Percentiles rank a stretch among this genome's conserved stretches.
These are phyloP conservation scores for Trichosurus vulpecula DNA, from an alignment of 2,797 vertebrate species.

Conservation along the genomic window DNA sequence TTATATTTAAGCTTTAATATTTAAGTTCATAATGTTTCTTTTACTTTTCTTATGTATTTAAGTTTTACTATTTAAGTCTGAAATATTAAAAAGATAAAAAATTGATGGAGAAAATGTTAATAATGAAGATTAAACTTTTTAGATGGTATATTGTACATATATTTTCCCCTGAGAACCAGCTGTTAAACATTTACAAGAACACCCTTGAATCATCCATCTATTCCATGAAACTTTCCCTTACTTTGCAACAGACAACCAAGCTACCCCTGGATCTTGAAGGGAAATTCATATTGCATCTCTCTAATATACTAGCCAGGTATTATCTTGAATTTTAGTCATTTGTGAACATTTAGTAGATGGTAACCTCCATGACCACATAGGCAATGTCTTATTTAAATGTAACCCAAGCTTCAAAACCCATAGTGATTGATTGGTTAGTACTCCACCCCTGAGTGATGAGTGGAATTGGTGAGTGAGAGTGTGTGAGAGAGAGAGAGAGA, in stretches of 20 bases:
- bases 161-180: background rate
- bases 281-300: background rate
- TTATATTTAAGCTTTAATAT: no score
- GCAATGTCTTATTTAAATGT: no score
- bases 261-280: background rate
- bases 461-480: no score
- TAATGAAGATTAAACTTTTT: background rate
- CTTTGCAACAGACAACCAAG: background rate
- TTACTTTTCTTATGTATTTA: no score
- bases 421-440: no score
- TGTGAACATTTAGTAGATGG: background rate
- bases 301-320: background rate
- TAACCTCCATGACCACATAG: no score
- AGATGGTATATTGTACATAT: background rate
- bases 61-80: no score
- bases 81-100: background rate
- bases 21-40: no score
- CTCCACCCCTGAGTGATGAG: no score
- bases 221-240: background rate
- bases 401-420: no score
- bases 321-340: background rate
- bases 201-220: no score
- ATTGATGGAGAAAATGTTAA: background rate
- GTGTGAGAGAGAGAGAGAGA: no score
- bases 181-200: background rate